phyloP scores from a whole-genome alignment of 2,888 invertebrate genomes.

The Zele albiditarsus region DNA sequence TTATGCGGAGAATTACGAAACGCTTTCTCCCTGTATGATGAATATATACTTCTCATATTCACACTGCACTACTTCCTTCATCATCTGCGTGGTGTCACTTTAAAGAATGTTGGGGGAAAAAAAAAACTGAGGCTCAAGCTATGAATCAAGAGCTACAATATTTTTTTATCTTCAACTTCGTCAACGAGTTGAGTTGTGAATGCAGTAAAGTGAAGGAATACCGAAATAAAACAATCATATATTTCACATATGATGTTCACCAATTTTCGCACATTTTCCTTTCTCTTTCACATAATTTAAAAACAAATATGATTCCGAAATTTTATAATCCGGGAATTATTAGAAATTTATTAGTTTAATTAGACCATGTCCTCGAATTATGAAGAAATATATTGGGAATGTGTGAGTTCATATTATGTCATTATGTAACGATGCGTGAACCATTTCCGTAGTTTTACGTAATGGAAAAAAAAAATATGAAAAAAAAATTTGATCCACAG shows the following conservation, averaged over 20 bases:
- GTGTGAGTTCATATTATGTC: conserved; percentile 34
- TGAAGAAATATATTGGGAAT: conserved; percentile 6
- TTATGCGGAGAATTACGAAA: conserved; percentile 63
- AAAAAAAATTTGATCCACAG: conserved; percentile 13
- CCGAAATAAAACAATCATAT: background rate
- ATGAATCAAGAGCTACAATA: background rate
- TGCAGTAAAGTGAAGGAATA: background rate
- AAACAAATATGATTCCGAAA: background rate
- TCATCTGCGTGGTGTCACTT: conserved; percentile 42
- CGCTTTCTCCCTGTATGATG: conserved; percentile 68
- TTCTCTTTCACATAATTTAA: background rate
- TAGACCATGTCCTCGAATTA: background rate
- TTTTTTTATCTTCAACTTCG: conserved; percentile 26
- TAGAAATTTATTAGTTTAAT: background rate
- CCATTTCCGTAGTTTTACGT: conserved; percentile 37
- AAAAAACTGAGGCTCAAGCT: background rate
- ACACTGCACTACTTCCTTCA: conserved; percentile 61
- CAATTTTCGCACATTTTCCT: background rate
- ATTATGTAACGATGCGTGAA: conserved; percentile 35
- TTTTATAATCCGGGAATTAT: background rate
- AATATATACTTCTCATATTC: conserved; percentile 60
- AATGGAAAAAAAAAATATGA: conserved; percentile 13
- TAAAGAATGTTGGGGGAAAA: background rate
- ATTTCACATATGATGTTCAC: background rate
- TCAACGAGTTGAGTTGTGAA: conserved; percentile 1